Conservation (phyloP, 1,140 invertebrate genomes). For the Scaptomyza pallida region DNA sequence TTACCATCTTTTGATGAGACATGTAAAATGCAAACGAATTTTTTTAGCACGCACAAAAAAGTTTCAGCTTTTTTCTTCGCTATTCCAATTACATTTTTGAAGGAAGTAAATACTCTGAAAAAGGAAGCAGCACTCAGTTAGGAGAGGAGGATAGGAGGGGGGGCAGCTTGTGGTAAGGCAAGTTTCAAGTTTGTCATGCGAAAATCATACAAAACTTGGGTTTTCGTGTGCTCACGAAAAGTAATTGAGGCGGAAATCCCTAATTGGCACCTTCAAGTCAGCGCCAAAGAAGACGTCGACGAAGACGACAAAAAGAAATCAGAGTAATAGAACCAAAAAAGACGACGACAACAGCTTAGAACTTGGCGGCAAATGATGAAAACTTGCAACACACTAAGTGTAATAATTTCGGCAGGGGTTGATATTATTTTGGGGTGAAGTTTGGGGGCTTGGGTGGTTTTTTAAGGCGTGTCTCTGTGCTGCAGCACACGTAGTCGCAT, state of each 20-base stretch:
- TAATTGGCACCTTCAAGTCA: slow-evolving; percentile 80
- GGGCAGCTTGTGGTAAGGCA: slow-evolving; percentile 18
- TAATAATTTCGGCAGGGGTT: not conserved
- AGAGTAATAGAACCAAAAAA: slow-evolving; percentile 18
- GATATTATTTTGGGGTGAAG: no score
- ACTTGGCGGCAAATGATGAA: slow-evolving; percentile 29
- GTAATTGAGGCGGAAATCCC: slow-evolving; percentile 82
- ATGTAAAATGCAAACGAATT: slow-evolving; percentile 73
- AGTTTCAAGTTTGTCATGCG: slow-evolving; percentile 79
- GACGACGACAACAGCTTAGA: slow-evolving; percentile 9
- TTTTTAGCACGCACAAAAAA: slow-evolving; percentile 63
- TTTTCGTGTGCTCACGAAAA: slow-evolving; percentile 77
- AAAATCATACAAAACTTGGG: slow-evolving; percentile 81
- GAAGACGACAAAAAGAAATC: slow-evolving; percentile 29
- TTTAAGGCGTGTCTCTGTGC: slow-evolving; percentile 27
- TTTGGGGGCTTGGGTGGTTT: not conserved
- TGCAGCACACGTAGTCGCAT: slow-evolving; percentile 68
- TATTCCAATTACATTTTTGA: slow-evolving; percentile 49
- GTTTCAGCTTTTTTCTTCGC: slow-evolving; percentile 2
- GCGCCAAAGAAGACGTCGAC: slow-evolving; percentile 22
- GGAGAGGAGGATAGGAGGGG: not conserved
- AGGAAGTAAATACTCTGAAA: slow-evolving; percentile 52
- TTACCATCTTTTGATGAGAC: slow-evolving; percentile 50
- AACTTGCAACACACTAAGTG: slow-evolving; percentile 38
- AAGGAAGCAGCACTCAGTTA: slow-evolving; percentile 48